Evolutionary conservation across 1,140 invertebrate genomes (phyloP).

Genomic region (Mactra quadrangularis): DNA sequence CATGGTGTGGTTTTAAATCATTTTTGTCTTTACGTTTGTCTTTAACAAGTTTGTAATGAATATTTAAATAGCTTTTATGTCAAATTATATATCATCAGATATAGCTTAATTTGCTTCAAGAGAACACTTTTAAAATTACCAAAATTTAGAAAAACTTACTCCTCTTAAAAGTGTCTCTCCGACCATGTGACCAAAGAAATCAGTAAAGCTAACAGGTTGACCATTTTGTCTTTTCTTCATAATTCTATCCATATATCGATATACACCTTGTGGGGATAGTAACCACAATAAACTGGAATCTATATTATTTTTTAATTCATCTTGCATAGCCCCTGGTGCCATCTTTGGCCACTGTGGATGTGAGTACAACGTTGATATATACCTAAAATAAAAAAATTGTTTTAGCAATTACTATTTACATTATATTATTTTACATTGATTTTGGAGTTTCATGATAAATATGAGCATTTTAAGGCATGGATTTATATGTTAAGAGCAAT

Average conservation of each 20-base stretch:
- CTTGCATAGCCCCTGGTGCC: slow-evolving; percentile 79
- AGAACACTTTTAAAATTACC: too few relatives aligned
- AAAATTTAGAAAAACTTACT: slow-evolving; percentile 80
- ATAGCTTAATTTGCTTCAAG: too few relatives aligned
- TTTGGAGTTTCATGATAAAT: too few relatives aligned
- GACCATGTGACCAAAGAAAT: slow-evolving; percentile 85
- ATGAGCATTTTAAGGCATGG: too few relatives aligned
- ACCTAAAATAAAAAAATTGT: slow-evolving; percentile 75
- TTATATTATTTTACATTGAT: too few relatives aligned
- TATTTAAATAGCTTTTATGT: too few relatives aligned
- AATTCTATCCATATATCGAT: slow-evolving; percentile 81
- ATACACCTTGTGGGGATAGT: slow-evolving; percentile 79
- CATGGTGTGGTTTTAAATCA: too few relatives aligned
- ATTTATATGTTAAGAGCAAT: too few relatives aligned
- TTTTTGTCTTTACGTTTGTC: too few relatives aligned
- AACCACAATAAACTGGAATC: slow-evolving; percentile 81
- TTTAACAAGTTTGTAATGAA: too few relatives aligned
- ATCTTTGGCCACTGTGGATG: slow-evolving; percentile 81
- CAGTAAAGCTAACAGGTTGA: slow-evolving; percentile 85
- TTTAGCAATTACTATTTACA: too few relatives aligned
- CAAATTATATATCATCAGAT: too few relatives aligned
- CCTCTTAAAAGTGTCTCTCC: slow-evolving; percentile 84
- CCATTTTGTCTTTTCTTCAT: slow-evolving; percentile 82
- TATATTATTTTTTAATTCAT: slow-evolving; percentile 83
- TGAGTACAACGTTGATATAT: slow-evolving; percentile 83